Base-by-base conservation (phyloP, 2,797 vertebrate species). In the Molothrus aeneus region DNA sequence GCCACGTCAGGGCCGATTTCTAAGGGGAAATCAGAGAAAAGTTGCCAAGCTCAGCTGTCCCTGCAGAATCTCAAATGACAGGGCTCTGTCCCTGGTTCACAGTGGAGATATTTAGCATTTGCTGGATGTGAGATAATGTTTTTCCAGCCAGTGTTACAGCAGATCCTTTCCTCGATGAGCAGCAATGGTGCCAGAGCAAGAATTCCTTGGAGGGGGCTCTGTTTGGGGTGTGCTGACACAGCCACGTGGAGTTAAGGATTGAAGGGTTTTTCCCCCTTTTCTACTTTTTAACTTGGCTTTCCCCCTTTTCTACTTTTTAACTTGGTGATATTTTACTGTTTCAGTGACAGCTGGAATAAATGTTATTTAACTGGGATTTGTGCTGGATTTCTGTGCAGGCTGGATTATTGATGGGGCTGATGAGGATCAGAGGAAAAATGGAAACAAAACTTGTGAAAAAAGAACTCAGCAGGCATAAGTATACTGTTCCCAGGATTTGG, bases 361-460 rank as follows among this genome's bases (percentile, higher is more conserved):
- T 12, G 4, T 26, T 17, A 8, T 2, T n/a, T 29, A 36, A 10
- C 21, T 34, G 2, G 1, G 32, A 0, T 45, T 42, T 24, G 34
- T 28, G 56, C 28, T 0, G 4, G 4, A 38, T 57, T 24, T 25
- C 32, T 12, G 13, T 14, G 70, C 70, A 47, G 61, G 38, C 7
- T 0, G 1, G 10, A 26, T 56, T 7, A 7, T 4, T 1, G 13
- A 3, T 10, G 28, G 64, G 47, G 63, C 71, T 57, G 90, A 4
- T 2, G 36, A 18, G 50, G 26, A 68, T 83, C 51, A 73, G 91
- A 77, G 80, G 59, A 80, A 85, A 86, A 91, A 92, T 42, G 43
- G 77, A 88, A 91, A 79, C 64, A 78, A 89, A 84, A 75, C 73
- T 47, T 80, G 25, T 36, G 90, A 87, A 96, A 72, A 97, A 92